Evolutionary conservation across 2,797 vertebrate genomes (phyloP), one percentile per base, ranked within the genome.

Genomic region (Danio tinwini): DNA sequence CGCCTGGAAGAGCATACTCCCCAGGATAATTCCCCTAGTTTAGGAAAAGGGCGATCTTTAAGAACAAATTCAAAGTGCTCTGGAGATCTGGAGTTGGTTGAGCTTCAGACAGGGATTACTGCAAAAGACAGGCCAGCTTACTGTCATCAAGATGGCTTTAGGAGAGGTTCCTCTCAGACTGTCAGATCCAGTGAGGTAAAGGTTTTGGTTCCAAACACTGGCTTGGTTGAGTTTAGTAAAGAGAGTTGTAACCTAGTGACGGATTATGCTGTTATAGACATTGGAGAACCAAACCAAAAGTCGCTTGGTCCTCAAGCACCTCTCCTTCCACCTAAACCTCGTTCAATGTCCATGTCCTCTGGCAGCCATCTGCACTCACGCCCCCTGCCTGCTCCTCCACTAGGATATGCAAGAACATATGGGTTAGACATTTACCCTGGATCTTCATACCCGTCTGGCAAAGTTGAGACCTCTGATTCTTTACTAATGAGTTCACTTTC

Each of bases 1-100:
- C 93, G 96, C 56, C 88, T 98, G 71, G 96, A 98, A 87, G 96
- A 97, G 87, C 96, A 97, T 11, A 95, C 95, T 4, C 93, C 93
- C 12, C 93, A 94, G 84, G 94, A 94, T 85, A 93, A 91, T 81
- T 94, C 94, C 0, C 93, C 93, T 11, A 89, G 89, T 72, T 84
- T 94, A 86, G 91, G 87, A 65, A 94, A 88, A 82, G 17, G 69
- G 5, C 88, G 82, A 0, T 88, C 84, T 9, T 89, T 87, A 19
- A 83, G 80, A 21, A 81, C 87, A 1, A 85, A 90, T 76, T 87
- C 88, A 0, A 59, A 84, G 62, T 89, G 91, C 53, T 83, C 87
- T 0, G 93, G 92, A 82, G 93, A 95, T 78, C 76, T 95, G 89
- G 94, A 95, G 86, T 86, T 95, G 13, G 87, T 94, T 64, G 94